Evolutionary conservation across 2,113 vertebrate genomes (phyloP).

Genomic region (Pogona vitticeps): DNA sequence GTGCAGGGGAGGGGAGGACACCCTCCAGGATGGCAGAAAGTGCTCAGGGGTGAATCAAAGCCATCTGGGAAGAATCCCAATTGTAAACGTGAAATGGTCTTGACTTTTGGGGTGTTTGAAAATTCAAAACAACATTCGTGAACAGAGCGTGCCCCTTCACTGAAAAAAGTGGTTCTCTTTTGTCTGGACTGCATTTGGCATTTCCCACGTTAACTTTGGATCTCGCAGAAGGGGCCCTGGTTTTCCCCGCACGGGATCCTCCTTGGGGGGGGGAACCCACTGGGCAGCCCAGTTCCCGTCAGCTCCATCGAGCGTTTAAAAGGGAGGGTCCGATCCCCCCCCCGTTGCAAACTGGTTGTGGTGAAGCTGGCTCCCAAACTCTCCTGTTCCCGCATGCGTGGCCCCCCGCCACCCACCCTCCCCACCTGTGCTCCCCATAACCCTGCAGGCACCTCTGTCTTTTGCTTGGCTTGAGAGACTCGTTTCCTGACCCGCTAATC

Average conservation of each 20-base stretch:
- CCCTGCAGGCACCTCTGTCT: background rate
- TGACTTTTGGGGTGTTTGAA: background rate
- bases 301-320: too few relatives aligned
- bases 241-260: too few relatives aligned
- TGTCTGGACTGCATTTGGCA: background rate
- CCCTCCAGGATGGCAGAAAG: background rate
- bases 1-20: too few relatives aligned
- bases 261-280: too few relatives aligned
- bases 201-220: background rate
- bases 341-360: too few relatives aligned
- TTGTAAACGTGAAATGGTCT: background rate
- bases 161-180: too few relatives aligned
- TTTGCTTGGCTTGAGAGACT: background rate
- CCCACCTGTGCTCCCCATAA: too few relatives aligned
- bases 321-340: too few relatives aligned
- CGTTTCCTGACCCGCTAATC: conserved; percentile 53
- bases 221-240: background rate
- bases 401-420: too few relatives aligned
- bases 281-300: too few relatives aligned
- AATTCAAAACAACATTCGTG: background rate
- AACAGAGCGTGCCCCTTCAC: background rate
- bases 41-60: background rate
- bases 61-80: background rate
- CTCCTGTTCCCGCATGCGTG: too few relatives aligned
- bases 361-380: background rate